Conservation (phyloP, 1,140 invertebrate species). For the Drosophila seguyi region DNA sequence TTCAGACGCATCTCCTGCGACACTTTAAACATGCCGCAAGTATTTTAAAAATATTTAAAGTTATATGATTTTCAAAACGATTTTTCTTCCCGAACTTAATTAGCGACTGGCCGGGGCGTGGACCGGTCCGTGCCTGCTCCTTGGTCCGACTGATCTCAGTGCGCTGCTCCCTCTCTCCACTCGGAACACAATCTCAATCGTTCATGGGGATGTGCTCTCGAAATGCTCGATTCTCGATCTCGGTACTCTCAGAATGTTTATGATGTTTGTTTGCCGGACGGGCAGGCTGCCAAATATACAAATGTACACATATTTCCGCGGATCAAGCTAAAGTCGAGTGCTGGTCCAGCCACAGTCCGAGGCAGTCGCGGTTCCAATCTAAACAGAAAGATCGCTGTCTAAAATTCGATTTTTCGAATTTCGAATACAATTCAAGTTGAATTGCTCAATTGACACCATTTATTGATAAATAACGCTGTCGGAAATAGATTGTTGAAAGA, state of each 20-base stretch:
- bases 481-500: background rate
- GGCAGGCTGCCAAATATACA: conserved; percentile 64
- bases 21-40: conserved; percentile 75
- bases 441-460: conserved; percentile 15
- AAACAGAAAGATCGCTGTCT: conserved; percentile 5
- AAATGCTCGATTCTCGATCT: conserved; percentile 40
- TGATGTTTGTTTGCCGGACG: conserved; percentile 50
- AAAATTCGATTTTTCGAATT: background rate
- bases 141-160: conserved; percentile 53
- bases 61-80: conserved; percentile 43
- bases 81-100: conserved; percentile 38
- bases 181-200: conserved; percentile 17
- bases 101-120: conserved; percentile 31
- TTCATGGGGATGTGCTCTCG: conserved; percentile 36
- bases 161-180: conserved; percentile 27
- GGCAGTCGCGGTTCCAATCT: conserved; percentile 13
- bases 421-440: background rate
- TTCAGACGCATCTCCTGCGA: conserved; percentile 83
- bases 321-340: conserved; percentile 8
- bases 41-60: conserved; percentile 17
- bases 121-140: conserved; percentile 48
- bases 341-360: background rate
- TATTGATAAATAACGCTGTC: background rate
- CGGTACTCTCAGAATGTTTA: conserved; percentile 45
- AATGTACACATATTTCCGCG: background rate